Conservation (phyloP, 2,113 vertebrate species). For the Bagarius yarrelli region DNA sequence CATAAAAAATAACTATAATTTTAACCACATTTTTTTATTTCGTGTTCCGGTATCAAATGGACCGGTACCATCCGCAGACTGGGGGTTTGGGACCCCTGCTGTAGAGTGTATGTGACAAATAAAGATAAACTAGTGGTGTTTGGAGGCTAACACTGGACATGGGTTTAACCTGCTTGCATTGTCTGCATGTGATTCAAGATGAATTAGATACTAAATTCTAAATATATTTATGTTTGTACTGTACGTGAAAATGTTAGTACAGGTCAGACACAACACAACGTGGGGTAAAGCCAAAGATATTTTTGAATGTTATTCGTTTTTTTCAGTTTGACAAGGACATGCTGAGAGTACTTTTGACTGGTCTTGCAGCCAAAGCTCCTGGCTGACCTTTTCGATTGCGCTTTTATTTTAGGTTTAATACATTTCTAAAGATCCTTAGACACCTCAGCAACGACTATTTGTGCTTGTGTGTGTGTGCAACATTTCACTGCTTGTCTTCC, state of each 20-base stretch:
- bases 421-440: conserved; percentile 66
- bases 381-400: conserved; percentile 67
- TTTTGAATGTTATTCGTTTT: conserved; percentile 55
- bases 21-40: too few relatives aligned
- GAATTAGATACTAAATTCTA: conserved; percentile 10
- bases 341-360: conserved; percentile 63
- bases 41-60: too few relatives aligned
- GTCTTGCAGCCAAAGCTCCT: conserved; percentile 68
- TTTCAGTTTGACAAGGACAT: conserved; percentile 64
- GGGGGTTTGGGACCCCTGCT: too few relatives aligned
- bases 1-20: too few relatives aligned
- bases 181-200: not conserved
- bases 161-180: not conserved
- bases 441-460: conserved; percentile 46
- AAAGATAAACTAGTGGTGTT: too few relatives aligned
- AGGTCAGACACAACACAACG: conserved; percentile 11
- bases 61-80: too few relatives aligned
- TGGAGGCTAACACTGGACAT: too few relatives aligned
- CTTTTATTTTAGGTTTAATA: conserved; percentile 51
- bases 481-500: conserved; percentile 67
- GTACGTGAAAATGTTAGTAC: not conserved
- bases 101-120: too few relatives aligned
- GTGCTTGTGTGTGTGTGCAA: conserved; percentile 45
- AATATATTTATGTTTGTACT: conserved; percentile 5
- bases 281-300: conserved; percentile 1